Base-by-base conservation (phyloP, 2,888 invertebrate genomes). In the Drosophila greeni region DNA sequence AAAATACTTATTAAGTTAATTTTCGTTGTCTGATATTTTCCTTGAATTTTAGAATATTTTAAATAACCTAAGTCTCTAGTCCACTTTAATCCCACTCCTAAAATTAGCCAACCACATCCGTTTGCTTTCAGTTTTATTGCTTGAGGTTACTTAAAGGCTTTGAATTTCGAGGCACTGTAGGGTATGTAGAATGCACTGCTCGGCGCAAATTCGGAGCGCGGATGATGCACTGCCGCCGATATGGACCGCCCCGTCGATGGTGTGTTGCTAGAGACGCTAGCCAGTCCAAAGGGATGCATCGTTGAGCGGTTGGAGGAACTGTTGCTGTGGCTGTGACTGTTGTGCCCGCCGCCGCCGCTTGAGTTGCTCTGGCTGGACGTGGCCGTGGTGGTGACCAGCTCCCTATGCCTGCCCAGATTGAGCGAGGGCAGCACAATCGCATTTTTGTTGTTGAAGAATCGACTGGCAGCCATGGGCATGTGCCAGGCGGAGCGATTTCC, bases 101-200 rank as follows among this genome's bases (percentile, higher is more conserved):
- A 33, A 24, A 24, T 14, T 5, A 20, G 1, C 5, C 24, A n/a
- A 24, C 1, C 31, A 18, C 3, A 36, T 33, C 1, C 33, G 37
- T 54, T 51, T 69, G 31, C 40, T 55, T 62, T 71, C 54, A 48
- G 68, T 58, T 68, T 72, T 70, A 71, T 70, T 70, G 36, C 34
- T 81, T 76, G 72, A 82, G 81, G 71, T 80, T 85, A 88, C 69
- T 88, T 87, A 60, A 83, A 85, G 58, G 76, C 73, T 84, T 87
- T 86, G 64, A 87, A 87, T 84, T 88, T 88, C 39, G 86, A 87
- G 75, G 87, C 87, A 84, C 87, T 88, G 64, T 87, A 86, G 62
- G 88, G 87, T 76, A 88, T 82, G 74, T 86, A 87, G 51, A 86
- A 82, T 70, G 86, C 83, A 76, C 81, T 85, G 59, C 75, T 82